Conservation (phyloP, 1,140 invertebrate species). For the Lordiphosa stackelbergi region DNA sequence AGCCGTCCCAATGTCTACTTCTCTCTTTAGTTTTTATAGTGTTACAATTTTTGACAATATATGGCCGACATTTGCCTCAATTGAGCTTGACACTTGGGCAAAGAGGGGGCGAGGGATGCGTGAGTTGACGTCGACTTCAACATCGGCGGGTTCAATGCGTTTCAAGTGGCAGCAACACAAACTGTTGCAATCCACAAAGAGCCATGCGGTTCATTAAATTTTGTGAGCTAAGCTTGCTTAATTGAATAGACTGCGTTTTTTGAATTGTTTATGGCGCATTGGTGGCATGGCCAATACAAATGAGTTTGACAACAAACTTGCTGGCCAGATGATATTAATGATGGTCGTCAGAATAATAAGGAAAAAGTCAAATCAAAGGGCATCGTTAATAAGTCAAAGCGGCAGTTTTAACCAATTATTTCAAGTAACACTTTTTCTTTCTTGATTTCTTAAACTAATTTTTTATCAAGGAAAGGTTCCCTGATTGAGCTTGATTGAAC, state of each 20-base stretch:
- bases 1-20: constrained; percentile 19
- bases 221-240: constrained; percentile 41
- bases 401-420: no score
- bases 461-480: no score
- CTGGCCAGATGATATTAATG: constrained; percentile 8
- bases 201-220: constrained; percentile 58
- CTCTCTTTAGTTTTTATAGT: constrained; percentile 30
- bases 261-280: constrained; percentile 14
- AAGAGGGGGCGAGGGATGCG: constrained; percentile 8
- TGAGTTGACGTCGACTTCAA: constrained; percentile 4
- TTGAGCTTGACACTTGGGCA: constrained; percentile 14
- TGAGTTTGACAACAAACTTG: constrained; percentile 70
- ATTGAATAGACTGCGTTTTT: constrained; percentile 43
- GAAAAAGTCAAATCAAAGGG: background rate
- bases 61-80: constrained; percentile 27
- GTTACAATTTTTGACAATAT: constrained; percentile 48
- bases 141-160: constrained; percentile 59
- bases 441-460: no score
- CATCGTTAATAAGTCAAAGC: no score
- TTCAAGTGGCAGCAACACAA: constrained; percentile 48
- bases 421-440: no score
- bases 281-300: constrained; percentile 54
- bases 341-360: constrained; percentile 9
- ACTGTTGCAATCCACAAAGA: constrained; percentile 44
- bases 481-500: no score